Conservation (phyloP, 2,113 vertebrate species). For the Urocynchramus pylzowi region DNA sequence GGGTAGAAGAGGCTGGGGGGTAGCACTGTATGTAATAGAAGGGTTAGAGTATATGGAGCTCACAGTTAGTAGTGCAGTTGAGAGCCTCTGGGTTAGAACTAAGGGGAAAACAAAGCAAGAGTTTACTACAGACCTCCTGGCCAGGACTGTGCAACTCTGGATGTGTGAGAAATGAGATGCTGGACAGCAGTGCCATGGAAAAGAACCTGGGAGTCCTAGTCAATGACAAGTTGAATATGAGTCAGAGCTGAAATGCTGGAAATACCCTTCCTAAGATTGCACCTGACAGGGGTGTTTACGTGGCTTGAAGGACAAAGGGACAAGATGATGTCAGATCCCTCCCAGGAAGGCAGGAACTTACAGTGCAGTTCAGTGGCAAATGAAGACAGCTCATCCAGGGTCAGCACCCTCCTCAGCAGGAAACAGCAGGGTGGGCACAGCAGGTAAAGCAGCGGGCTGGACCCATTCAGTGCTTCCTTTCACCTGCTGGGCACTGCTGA, state of each 20-base stretch:
- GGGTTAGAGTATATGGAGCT: neutral
- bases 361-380: neutral
- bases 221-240: no score
- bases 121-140: no score
- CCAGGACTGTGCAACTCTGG: neutral
- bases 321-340: neutral
- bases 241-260: neutral
- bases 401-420: accelerated
- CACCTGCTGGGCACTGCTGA: neutral
- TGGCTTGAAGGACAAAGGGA: neutral
- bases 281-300: accelerated
- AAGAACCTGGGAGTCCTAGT: neutral
- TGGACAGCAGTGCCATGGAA: neutral
- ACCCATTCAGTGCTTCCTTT: neutral
- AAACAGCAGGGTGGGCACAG: neutral
- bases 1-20: neutral
- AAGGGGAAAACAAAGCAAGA: neutral
- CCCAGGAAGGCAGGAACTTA: neutral
- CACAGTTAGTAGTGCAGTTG: neutral
- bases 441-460: neutral
- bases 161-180: neutral
- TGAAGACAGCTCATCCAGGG: neutral
- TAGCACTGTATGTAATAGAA: neutral
- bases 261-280: neutral
- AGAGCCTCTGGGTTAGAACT: neutral